A percentile compares a stretch with the other conserved stretches of the same genome.
Evolutionary conservation across 2,888 invertebrate species (phyloP).

Genomic region (Melanargia galathea): DNA sequence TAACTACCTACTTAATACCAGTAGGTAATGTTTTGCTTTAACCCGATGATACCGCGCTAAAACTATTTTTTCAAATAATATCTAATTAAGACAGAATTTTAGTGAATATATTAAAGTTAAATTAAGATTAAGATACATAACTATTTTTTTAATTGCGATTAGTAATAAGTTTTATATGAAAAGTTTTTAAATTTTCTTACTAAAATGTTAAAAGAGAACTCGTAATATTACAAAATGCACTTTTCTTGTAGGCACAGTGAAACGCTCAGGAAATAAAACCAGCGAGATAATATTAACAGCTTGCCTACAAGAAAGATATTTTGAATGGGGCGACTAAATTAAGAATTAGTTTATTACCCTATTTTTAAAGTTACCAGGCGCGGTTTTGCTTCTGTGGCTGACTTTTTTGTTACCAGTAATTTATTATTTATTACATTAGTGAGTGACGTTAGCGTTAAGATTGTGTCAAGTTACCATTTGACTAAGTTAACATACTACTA

Average conservation of each 20-base stretch:
- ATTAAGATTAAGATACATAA: neutral
- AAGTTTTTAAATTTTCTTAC: no score
- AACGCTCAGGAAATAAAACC: slow-evolving; percentile 6
- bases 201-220: neutral
- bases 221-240: neutral
- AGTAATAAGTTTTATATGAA: neutral
- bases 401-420: no score
- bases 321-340: neutral
- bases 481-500: no score
- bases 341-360: neutral
- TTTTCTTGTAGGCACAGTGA: neutral
- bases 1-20: neutral
- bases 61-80: neutral
- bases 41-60: no score
- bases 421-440: no score
- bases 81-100: neutral
- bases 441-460: no score
- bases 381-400: no score
- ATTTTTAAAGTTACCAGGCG: neutral
- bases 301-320: slow-evolving; percentile 7
- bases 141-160: neutral
- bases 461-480: no score
- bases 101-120: neutral
- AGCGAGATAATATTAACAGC: slow-evolving; percentile 8
- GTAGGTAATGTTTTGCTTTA: neutral